Base-by-base conservation (phyloP, 2,113 vertebrate genomes). In the Equus quagga region DNA sequence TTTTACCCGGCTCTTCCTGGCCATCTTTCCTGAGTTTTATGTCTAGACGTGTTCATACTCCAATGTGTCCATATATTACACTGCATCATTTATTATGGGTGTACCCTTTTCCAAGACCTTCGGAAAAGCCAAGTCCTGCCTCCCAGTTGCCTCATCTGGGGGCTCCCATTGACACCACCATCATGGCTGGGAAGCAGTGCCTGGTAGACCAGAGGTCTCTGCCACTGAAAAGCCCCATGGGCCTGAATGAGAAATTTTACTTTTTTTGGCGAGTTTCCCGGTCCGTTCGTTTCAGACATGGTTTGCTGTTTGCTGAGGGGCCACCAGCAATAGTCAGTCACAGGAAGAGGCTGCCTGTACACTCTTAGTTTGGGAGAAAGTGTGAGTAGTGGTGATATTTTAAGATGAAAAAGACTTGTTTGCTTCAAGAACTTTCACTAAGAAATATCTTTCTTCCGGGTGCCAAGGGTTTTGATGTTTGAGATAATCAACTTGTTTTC, bases 91-190 rank as follows among this genome's bases (percentile, higher is more conserved):
- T 60, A 28, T 24, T 26, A 41, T 5, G n/a, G 28, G 23, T 49
- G 15, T 11, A 51, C 10, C 33, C 2, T 36, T 86, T 7, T 44
- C 26, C 2, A 36, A 56, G 10, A 31, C 8, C 28, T 79, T 28
- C 46, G 70, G 70, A 56, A 62, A 58, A 87, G 14, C 11, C 26
- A 54, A 41, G 54, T 15, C 7, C 33, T 9, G 15, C 28, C 23
- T n/a, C 3, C 28, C 62, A 18, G 4, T 0, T 73, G 10, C 28
- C 36, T 64, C 13, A 4, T 11, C 15, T 49, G 92, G 18, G 49
- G 8, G 13, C 3, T 49, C 26, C 62, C 19, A 36, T 15, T 1
- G 5, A 6, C 12, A 6, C 5, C 9, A 2, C 6, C 3, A 13
- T 31, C 19, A 13, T 0, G 14, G 26, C 69, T 54, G 11, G 1